Percentiles rank a stretch among this genome's conserved stretches.
phyloP scores from a whole-genome alignment of 35 echinoderm and acorn worm species.

The Ophiothrix spiculata region DNA sequence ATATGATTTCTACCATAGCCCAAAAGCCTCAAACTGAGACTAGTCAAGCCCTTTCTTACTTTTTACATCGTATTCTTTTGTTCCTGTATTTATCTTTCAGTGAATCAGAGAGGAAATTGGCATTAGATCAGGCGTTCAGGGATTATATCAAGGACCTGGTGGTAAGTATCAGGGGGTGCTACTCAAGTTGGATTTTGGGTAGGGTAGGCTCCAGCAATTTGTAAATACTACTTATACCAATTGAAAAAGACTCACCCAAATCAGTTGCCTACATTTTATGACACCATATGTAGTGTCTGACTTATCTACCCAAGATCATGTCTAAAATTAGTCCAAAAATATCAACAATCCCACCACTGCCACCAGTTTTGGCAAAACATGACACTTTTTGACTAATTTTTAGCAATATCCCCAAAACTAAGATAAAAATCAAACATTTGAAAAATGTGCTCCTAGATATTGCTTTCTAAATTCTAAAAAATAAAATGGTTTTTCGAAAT shows the following conservation, averaged over 20 bases:
- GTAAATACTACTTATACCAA: background rate
- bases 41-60: background rate
- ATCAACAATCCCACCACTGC: no score
- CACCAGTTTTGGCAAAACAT: no score
- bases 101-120: constrained; percentile 78
- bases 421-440: no score
- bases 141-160: constrained; percentile 67
- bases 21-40: background rate
- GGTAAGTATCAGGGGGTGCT: constrained; percentile 35
- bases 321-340: no score
- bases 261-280: background rate
- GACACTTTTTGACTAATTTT: no score
- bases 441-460: no score
- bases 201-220: background rate
- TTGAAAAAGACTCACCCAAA: background rate
- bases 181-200: background rate
- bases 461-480: no score
- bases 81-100: constrained; percentile 26
- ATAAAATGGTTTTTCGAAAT: no score
- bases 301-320: no score
- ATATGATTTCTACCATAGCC: background rate
- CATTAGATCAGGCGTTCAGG: constrained; percentile 84
- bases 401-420: no score
- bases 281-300: no score
- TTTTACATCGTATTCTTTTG: background rate